phyloP scores from a whole-genome alignment of 2,888 invertebrate species.

The Bursaphelenchus okinawaensis region DNA sequence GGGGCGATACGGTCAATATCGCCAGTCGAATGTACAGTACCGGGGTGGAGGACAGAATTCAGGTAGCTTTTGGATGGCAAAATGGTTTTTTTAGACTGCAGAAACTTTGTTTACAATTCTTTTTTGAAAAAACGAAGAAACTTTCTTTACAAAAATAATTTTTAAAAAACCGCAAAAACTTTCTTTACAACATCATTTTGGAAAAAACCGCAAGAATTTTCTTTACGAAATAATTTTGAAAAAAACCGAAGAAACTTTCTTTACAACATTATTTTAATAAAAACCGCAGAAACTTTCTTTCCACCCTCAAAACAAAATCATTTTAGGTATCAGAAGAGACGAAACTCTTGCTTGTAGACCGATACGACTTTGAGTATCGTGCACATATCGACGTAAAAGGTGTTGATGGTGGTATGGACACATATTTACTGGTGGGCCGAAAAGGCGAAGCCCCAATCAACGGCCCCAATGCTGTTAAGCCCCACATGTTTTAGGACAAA shows the following conservation, averaged over 20 bases:
- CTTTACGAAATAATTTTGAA: too few species aligned
- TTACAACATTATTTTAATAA: not conserved
- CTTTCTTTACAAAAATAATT: too few species aligned
- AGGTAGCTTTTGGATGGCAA: slow-evolving; percentile 56
- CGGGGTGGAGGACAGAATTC: slow-evolving; percentile 76
- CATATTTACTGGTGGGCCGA: slow-evolving; percentile 50
- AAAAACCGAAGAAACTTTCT: too few species aligned
- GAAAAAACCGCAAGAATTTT: too few species aligned
- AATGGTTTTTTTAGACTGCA: too few species aligned
- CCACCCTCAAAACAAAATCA: too few species aligned
- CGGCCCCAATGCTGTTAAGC: slow-evolving; percentile 3
- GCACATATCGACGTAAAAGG: slow-evolving; percentile 93
- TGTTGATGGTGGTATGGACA: slow-evolving; percentile 62
- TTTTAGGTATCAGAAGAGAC: slow-evolving; percentile 52
- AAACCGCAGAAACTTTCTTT: too few species aligned
- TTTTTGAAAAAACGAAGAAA: too few species aligned
- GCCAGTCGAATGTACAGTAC: slow-evolving; percentile 95
- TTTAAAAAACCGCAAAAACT: too few species aligned
- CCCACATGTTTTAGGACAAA: not conserved
- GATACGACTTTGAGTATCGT: slow-evolving; percentile 82
- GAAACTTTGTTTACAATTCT: too few species aligned
- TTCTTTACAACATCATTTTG: too few species aligned
- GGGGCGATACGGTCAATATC: slow-evolving; percentile 97
- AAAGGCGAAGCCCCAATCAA: slow-evolving; percentile 38
- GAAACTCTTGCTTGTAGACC: slow-evolving; percentile 64